Base-by-base conservation (phyloP, 1,140 invertebrate species). In the Heliconius himera region DNA sequence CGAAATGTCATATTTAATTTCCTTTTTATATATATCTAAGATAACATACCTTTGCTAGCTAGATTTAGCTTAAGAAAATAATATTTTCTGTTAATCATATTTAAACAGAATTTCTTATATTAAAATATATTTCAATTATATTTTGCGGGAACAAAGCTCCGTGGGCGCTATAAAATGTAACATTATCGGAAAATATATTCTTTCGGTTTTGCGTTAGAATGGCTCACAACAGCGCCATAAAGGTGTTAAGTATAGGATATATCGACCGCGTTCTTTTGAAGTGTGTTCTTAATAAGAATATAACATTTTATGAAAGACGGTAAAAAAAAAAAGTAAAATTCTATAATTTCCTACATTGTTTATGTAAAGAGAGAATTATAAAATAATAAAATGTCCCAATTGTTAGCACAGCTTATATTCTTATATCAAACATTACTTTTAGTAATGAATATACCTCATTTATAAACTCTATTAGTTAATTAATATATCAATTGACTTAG, bases 221-320 rank as follows among this genome's bases (percentile, higher is more conserved):
- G 60, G 60, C 60, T 66, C 60, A 66, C 60, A 66, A 66, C 60
- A 66, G 60, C 60, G 60, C 26, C 60, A 66, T 66, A 66, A 66
- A 66, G 60, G 60, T 60, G 56, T 66, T 66, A 66, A 66, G 60
- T 66, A 29, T 66, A 60, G n/a, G 54, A 60, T 22, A 66, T 4
- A 16, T 29, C 60, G 60, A 66, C 26, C 60, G 60, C 60, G 60
- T 66, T 66, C 60, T 22, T 66, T 66, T 66, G 22, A 66, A 66
- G 26, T 29, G 60, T 66, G 26, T 66, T 66, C 60, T 66, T 66
- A 66, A 66, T 29, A 66, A 66, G 26, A 66, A 29, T 66, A 66
- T 66, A 29, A 66, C 60, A 26, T 60, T 60, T 60, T 60, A 60
- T 60, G 56, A 22, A 60, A 11, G 22, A 60, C 56, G 3, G 56